Conservation (phyloP, 2,797 vertebrate genomes). For the Geotria australis region DNA sequence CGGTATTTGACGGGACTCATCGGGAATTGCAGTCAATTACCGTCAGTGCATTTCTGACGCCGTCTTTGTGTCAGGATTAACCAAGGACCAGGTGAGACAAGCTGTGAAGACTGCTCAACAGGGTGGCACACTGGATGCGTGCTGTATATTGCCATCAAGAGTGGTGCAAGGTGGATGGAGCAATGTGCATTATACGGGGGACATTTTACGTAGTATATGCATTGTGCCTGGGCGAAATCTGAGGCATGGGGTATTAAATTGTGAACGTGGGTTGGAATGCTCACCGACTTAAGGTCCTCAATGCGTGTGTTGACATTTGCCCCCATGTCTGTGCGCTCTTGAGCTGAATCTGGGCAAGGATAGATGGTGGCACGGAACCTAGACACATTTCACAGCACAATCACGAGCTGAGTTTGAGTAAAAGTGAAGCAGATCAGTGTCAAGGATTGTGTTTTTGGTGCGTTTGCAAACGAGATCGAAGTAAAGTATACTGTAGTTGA, state of each 20-base stretch:
- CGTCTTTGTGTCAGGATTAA: too few species aligned
- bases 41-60: too few species aligned
- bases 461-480: neutral
- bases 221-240: too few species aligned
- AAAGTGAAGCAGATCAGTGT: neutral
- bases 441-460: neutral
- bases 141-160: too few species aligned
- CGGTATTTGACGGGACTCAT: too few species aligned
- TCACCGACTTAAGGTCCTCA: slow-evolving; percentile 6
- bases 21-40: too few species aligned
- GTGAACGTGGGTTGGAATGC: neutral
- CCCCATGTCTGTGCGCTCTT: slow-evolving; percentile 6
- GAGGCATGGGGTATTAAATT: neutral
- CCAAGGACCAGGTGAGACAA: too few species aligned
- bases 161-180: too few species aligned
- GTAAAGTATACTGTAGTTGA: neutral
- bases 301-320: slow-evolving; percentile 3
- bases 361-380: slow-evolving; percentile 9
- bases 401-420: neutral
- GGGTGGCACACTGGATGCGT: too few species aligned
- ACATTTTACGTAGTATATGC: too few species aligned
- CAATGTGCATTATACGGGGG: too few species aligned
- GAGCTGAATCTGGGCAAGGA: slow-evolving; percentile 5
- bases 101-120: too few species aligned
- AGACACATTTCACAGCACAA: neutral